phyloP scores from a whole-genome alignment of 2,113 vertebrate species.

The Carettochelys insculpta region DNA sequence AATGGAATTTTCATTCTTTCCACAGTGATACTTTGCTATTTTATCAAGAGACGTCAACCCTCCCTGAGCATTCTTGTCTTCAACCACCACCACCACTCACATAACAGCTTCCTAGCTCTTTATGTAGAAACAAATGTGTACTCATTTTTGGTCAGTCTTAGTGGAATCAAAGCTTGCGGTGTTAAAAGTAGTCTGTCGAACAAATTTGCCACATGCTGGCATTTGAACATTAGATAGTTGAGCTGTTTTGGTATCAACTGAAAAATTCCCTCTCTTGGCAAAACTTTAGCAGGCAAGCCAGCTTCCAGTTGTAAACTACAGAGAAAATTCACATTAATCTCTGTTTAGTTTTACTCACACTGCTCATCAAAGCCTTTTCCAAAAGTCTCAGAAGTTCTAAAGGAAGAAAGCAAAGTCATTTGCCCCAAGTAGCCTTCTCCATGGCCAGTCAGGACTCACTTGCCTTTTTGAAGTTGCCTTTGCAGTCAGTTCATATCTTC shows the following conservation, averaged over 20 bases:
- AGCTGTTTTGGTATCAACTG: neutral
- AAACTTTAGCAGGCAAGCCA: neutral
- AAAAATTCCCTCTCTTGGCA: neutral
- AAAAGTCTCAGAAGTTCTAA: slow-evolving; percentile 11
- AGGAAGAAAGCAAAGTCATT: neutral
- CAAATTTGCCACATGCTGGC: neutral
- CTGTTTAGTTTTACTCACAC: neutral
- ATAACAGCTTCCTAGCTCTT: rapidly evolving
- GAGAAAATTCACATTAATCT: neutral
- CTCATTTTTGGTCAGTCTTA: neutral
- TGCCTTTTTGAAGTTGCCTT: slow-evolving; percentile 28
- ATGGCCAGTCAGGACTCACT: neutral
- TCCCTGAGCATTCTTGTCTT: neutral
- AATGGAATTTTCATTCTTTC: neutral
- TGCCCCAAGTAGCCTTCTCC: neutral
- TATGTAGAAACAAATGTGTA: neutral
- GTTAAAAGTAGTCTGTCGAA: neutral
- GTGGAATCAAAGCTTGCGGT: neutral
- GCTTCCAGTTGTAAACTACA: neutral
- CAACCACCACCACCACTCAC: neutral
- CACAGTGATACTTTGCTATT: neutral
- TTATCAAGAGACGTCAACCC: neutral
- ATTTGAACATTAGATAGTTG: neutral
- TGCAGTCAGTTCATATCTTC: slow-evolving; percentile 18
- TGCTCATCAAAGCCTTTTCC: slow-evolving; percentile 26